Conservation (phyloP, 2,888 invertebrate genomes). For the Drosophila colorata region DNA sequence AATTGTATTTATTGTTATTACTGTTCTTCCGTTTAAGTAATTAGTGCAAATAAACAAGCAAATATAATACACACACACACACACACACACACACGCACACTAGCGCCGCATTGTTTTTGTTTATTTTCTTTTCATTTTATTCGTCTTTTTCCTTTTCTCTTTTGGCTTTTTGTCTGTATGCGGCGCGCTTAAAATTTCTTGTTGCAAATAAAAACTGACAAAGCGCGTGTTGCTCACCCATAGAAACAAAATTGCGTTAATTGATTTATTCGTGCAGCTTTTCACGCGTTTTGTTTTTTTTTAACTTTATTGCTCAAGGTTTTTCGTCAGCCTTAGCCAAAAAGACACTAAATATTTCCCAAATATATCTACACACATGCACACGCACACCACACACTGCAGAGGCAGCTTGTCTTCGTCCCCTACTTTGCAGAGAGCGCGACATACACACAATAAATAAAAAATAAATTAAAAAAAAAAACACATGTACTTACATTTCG, state of each 20-base stretch:
- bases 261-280: conserved; percentile 51
- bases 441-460: conserved; percentile 16
- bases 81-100: conserved; percentile 10
- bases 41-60: conserved; percentile 34
- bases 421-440: conserved; percentile 45
- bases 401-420: conserved; percentile 47
- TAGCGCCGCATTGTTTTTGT: conserved; percentile 43
- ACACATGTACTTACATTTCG: conserved; percentile 50
- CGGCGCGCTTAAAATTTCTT: conserved; percentile 46
- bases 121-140: conserved; percentile 51
- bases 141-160: conserved; percentile 26
- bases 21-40: conserved; percentile 24
- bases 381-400: conserved; percentile 34
- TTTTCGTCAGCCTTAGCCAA: conserved; percentile 59
- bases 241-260: conserved; percentile 36
- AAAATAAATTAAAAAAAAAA: conserved; percentile 14
- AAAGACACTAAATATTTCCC: conserved; percentile 52
- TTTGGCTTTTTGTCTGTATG: conserved; percentile 37
- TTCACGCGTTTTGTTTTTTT: conserved; percentile 59
- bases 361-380: conserved; percentile 42
- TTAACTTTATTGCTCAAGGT: conserved; percentile 65
- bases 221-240: conserved; percentile 50
- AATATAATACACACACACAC: conserved; percentile 21
- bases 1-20: conserved; percentile 27
- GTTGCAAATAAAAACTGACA: conserved; percentile 41